phyloP scores from a whole-genome alignment of 2,113 vertebrate species.

The Marmota flaviventris region DNA sequence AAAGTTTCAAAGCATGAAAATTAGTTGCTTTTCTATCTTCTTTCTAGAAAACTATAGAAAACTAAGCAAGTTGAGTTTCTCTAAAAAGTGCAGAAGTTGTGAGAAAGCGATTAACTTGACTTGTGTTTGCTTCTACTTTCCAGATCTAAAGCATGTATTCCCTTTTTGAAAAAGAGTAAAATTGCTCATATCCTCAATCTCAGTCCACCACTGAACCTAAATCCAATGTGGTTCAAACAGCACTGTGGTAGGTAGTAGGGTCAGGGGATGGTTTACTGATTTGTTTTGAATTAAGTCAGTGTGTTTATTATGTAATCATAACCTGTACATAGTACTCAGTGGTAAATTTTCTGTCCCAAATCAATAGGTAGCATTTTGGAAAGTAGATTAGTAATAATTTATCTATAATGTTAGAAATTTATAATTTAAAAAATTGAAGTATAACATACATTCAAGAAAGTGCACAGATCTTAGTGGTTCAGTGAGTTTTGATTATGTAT shows the following conservation, averaged over 20 bases:
- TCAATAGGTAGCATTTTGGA: background rate
- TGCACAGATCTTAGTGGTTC: conserved; percentile 40
- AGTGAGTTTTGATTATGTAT: conserved; percentile 33
- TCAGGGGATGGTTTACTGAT: background rate
- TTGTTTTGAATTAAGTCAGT: conserved; percentile 51
- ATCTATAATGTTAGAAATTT: background rate
- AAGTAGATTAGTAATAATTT: conserved; percentile 54
- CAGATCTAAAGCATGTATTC: conserved; percentile 97
- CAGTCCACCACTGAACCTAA: conserved; percentile 96
- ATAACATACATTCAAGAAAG: conserved; percentile 29
- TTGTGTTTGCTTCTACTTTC: conserved; percentile 76
- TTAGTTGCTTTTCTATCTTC: conserved; percentile 27
- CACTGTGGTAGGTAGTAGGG: conserved; percentile 90
- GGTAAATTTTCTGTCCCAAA: conserved; percentile 39
- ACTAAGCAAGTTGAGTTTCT: conserved; percentile 19
- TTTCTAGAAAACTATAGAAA: background rate
- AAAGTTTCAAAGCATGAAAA: conserved; percentile 49
- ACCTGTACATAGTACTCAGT: background rate
- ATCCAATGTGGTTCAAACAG: conserved; percentile 98
- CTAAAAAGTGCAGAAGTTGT: background rate
- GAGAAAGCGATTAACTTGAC: background rate
- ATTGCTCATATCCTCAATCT: conserved; percentile 97
- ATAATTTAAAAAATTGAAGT: conserved; percentile 5
- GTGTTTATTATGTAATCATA: background rate
- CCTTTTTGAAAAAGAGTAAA: conserved; percentile 94